Evolutionary conservation across 1,140 invertebrate genomes (phyloP).

Genomic region (Danaus melanippus): DNA sequence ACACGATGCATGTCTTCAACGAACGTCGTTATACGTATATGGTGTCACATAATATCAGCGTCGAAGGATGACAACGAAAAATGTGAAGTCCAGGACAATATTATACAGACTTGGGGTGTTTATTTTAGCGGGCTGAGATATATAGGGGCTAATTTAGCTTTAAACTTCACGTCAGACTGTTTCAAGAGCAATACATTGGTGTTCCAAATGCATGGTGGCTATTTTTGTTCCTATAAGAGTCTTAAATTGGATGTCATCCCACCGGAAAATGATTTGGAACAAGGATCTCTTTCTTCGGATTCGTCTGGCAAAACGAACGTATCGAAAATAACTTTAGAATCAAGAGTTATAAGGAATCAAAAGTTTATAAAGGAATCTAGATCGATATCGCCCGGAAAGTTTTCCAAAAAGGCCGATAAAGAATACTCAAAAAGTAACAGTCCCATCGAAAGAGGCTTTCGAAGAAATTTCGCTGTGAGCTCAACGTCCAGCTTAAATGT

Average conservation of each 20-base stretch:
- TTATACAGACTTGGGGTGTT: conserved; percentile 87
- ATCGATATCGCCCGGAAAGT: conserved; percentile 58
- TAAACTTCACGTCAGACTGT: conserved; percentile 78
- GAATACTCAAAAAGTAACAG: conserved; percentile 66
- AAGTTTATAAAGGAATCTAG: conserved; percentile 48
- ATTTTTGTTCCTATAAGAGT: conserved; percentile 81
- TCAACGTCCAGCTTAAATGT: conserved; percentile 46
- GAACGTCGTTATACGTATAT: conserved; percentile 74
- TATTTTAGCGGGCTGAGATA: conserved; percentile 87
- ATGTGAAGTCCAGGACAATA: conserved; percentile 53
- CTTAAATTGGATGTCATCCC: conserved; percentile 66
- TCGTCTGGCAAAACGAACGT: conserved; percentile 49
- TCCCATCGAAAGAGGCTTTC: conserved; percentile 54
- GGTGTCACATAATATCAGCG: conserved; percentile 61
- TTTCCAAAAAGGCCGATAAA: conserved; percentile 43
- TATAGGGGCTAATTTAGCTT: conserved; percentile 81
- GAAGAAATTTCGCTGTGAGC: conserved; percentile 51
- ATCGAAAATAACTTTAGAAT: conserved; percentile 43
- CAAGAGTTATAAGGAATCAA: conserved; percentile 38
- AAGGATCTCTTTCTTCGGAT: conserved; percentile 52
- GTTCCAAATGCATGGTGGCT: conserved; percentile 90
- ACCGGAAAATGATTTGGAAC: conserved; percentile 57
- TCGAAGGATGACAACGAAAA: conserved; percentile 29
- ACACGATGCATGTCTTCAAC: conserved; percentile 64
- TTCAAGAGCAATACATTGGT: conserved; percentile 86